Evolutionary conservation across 1,140 invertebrate genomes (phyloP).

Genomic region (Drosophila nasuta): DNA sequence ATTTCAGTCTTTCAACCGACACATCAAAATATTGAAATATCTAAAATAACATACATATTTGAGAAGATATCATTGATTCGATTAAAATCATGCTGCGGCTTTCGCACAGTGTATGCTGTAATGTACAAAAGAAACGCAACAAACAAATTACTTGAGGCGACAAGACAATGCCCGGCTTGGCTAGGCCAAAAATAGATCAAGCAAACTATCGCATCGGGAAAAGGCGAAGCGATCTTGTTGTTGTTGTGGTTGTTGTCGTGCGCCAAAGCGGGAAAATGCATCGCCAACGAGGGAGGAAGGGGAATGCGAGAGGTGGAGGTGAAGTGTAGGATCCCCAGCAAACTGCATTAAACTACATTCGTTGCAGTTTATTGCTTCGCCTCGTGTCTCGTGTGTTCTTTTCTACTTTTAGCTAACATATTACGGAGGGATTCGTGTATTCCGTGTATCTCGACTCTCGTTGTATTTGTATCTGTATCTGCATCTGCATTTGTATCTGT

Average conservation of each 20-base stretch:
- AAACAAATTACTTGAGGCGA: slow-evolving; percentile 81
- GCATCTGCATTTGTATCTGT: slow-evolving; percentile 46
- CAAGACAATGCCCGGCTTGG: slow-evolving; percentile 61
- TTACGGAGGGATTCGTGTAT: slow-evolving; percentile 13
- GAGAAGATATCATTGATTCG: not conserved
- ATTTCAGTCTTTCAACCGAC: no score
- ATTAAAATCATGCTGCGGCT: not conserved
- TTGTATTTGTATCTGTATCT: slow-evolving; percentile 36
- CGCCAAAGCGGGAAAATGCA: slow-evolving; percentile 67
- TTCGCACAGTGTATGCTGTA: slow-evolving; percentile 54
- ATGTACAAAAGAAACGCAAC: slow-evolving; percentile 65
- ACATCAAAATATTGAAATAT: no score
- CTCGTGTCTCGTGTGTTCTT: slow-evolving; percentile 51
- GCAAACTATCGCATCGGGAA: slow-evolving; percentile 62
- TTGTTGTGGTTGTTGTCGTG: slow-evolving; percentile 71
- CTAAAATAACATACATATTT: no score
- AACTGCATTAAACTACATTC: slow-evolving; percentile 84
- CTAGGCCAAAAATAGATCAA: slow-evolving; percentile 76
- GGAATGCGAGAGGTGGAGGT: not conserved
- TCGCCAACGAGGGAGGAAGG: not conserved
- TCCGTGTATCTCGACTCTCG: slow-evolving; percentile 11
- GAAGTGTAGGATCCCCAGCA: slow-evolving; percentile 77
- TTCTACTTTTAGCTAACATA: slow-evolving; percentile 70
- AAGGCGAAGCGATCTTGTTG: slow-evolving; percentile 8
- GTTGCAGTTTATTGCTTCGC: slow-evolving; percentile 74